Percentiles rank a stretch among this genome's conserved stretches.
These are phyloP conservation scores for Apolygus lucorum DNA, from an alignment of 1,140 invertebrate genomes.

Conservation along the genomic window DNA sequence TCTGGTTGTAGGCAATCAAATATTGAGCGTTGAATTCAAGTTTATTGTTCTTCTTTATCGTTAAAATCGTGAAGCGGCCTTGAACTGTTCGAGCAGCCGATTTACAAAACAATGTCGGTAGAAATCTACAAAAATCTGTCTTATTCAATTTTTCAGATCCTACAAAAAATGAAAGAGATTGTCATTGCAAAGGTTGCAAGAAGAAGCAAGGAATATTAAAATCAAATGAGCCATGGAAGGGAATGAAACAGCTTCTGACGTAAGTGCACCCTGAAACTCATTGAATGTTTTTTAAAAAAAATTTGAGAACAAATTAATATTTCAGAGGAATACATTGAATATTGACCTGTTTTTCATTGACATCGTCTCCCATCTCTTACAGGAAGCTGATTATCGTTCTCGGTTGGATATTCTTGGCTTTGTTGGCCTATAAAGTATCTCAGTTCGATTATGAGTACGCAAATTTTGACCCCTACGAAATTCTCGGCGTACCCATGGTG, in stretches of 20 bases:
- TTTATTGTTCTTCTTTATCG: not conserved
- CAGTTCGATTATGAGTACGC: constrained; percentile 97
- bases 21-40: too few relatives aligned
- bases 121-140: not conserved
- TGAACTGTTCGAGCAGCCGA: not conserved
- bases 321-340: too few relatives aligned
- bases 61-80: not conserved
- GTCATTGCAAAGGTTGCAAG: constrained; percentile 79
- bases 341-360: too few relatives aligned
- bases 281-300: too few relatives aligned
- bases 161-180: constrained; percentile 60
- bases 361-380: too few relatives aligned
- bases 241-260: constrained; percentile 56
- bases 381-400: constrained; percentile 62
- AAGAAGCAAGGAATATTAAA: constrained; percentile 74
- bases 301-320: too few relatives aligned
- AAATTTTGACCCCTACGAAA: constrained; percentile 98
- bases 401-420: constrained; percentile 80
- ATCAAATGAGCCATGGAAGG: constrained; percentile 76
- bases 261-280: too few relatives aligned
- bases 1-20: too few relatives aligned
- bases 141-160: constrained; percentile 51
- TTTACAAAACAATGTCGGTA: not conserved
- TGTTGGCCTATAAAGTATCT: constrained; percentile 91
- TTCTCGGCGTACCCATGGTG: constrained; percentile 78